Base-by-base conservation (phyloP, 2,113 vertebrate species). In the Gobiocypris rarus region DNA sequence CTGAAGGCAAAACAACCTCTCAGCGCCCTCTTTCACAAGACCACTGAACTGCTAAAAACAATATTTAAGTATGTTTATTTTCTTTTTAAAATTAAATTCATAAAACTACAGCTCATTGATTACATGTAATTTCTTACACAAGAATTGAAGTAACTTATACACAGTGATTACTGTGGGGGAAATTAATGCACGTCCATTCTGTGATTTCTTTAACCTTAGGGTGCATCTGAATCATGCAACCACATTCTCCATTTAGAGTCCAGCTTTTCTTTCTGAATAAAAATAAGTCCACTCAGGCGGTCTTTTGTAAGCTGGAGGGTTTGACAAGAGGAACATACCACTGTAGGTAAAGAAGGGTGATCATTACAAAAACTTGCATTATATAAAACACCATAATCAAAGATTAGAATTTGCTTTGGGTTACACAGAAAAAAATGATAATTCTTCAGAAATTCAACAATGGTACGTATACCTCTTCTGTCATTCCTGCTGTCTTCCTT, bases 261-360 rank as follows among this genome's bases (percentile, higher is more conserved):
- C 48, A n/a, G 52, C 28, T 73, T n/a, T 34, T 45, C 26, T 19
- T 67, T 13, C 5, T 9, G 24, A 26, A 78, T 48, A 63, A 58
- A 73, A 41, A n/a, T 6, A 58, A 31, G 9, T 74, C 41, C 24
- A 65, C 24, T 82, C 79, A 56, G 38, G 69, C 24, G 56, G 34
- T 75, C 70, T 82, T 88, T 77, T 56, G 59, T 90, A 82, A 87
- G 75, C 61, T 87, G 84, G 89, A 88, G 75, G 92, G 91, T 63
- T 91, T 93, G 61, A 93, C 89, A 75, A 93, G 88, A 70, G 92
- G 92, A 38, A 92, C 77, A 31, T 93, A 93, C 92, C 92, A 93
- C 92, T 93, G 84, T 28, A 50, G 77, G 82, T 17, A 81, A 58
- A 52, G 7, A 74, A 10, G 38, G 6, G 15, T 38, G 34, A 61